Evolutionary conservation across 92 coral and sea anemone genomes (phyloP).

Genomic region (Palythoa grandis): DNA sequence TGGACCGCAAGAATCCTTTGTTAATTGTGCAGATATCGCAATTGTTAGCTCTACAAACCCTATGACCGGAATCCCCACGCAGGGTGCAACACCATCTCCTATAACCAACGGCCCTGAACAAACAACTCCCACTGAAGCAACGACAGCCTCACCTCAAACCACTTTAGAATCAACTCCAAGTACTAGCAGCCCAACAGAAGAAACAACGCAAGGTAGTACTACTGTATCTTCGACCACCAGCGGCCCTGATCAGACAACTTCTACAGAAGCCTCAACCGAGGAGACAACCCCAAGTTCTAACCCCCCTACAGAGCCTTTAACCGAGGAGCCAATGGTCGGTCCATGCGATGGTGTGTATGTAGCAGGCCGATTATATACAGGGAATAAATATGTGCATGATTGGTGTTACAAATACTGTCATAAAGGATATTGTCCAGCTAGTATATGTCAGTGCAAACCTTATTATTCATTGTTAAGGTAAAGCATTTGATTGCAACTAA

Average conservation of each 20-base stretch:
- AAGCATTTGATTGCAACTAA: too few species aligned
- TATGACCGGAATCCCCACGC: background rate
- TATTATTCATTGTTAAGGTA: too few species aligned
- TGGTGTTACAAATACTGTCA: background rate
- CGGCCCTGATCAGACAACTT: background rate
- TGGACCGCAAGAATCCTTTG: constrained; percentile 17
- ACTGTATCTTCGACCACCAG: background rate
- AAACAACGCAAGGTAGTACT: background rate
- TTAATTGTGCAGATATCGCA: constrained; percentile 46
- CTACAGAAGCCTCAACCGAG: background rate
- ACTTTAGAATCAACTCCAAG: background rate
- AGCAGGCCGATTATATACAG: background rate
- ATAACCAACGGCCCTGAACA: background rate
- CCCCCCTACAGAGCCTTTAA: background rate
- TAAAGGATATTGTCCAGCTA: background rate
- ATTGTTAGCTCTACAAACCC: background rate
- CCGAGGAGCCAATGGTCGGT: background rate
- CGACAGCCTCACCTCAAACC: background rate
- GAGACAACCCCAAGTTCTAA: background rate
- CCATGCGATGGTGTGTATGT: background rate
- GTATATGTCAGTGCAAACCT: too few species aligned
- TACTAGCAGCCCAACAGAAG: background rate
- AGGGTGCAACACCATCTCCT: background rate
- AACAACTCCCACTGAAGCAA: background rate
- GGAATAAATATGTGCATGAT: background rate